These are phyloP conservation scores for Aurelia sp. DNA, from an alignment of 30 jellyfish, hydroid and myxozoan species.

Conservation along the genomic window DNA sequence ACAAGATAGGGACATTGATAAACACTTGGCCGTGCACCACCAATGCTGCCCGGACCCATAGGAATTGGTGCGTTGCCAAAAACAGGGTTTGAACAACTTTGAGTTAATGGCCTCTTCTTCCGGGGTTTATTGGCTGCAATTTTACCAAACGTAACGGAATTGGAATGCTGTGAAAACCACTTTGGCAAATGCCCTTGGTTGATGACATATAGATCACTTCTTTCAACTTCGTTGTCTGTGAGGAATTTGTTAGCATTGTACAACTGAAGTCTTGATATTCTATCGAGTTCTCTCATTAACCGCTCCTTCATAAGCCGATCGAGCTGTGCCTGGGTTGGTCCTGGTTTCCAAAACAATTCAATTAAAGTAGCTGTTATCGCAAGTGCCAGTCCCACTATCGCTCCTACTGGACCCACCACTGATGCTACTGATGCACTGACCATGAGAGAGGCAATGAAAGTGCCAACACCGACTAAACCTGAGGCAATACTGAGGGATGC, in stretches of 20 bases:
- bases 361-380: slow-evolving; percentile 30
- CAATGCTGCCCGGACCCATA: no score
- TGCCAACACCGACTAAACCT: slow-evolving; percentile 11
- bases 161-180: background rate
- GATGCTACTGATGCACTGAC: slow-evolving; percentile 13
- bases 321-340: slow-evolving; percentile 16
- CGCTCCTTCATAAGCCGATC: background rate
- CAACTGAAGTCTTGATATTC: background rate
- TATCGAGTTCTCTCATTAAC: slow-evolving; percentile 24
- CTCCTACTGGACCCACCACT: slow-evolving; percentile 35
- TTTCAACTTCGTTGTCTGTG: background rate
- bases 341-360: slow-evolving; percentile 22
- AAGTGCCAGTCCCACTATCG: background rate
- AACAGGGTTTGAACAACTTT: background rate
- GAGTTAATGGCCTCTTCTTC: background rate
- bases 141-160: background rate
- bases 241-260: slow-evolving; percentile 1
- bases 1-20: slow-evolving; percentile 14
- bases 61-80: background rate
- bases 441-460: slow-evolving; percentile 10
- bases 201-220: slow-evolving; percentile 1
- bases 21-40: background rate
- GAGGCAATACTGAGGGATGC: slow-evolving; percentile 33
- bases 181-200: slow-evolving; percentile 5
- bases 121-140: background rate